A percentile compares a stretch with the other conserved stretches of the same genome.
These are phyloP conservation scores for Trichoplax adhaerens DNA, from an alignment of 37 sponge, comb jelly and placozoan species.

Conservation along the genomic window DNA sequence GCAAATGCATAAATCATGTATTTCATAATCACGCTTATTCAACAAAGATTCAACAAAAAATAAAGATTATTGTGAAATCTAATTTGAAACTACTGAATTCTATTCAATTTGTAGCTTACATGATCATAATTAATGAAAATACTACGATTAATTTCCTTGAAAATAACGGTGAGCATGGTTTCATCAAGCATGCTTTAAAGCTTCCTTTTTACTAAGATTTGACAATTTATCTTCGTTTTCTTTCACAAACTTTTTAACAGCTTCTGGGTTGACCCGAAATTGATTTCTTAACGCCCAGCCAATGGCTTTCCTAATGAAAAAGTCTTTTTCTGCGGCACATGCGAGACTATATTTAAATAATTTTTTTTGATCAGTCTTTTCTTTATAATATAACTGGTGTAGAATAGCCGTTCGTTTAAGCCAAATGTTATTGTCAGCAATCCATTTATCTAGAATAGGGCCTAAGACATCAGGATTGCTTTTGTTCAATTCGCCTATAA, in stretches of 20 bases:
- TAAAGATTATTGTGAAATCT: too few relatives aligned
- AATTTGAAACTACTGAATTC: too few relatives aligned
- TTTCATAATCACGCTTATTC: too few relatives aligned
- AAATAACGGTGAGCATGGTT: neutral
- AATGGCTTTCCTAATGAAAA: slow-evolving; percentile 63
- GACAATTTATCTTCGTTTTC: slow-evolving; percentile 23
- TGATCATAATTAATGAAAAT: too few relatives aligned
- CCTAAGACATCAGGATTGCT: slow-evolving; percentile 10
- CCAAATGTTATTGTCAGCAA: slow-evolving; percentile 38
- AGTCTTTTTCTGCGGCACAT: slow-evolving; percentile 32
- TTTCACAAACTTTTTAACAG: slow-evolving; percentile 41
- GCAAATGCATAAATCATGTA: too few relatives aligned
- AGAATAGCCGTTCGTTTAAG: slow-evolving; percentile 40
- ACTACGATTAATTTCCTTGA: neutral
- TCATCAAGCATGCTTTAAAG: slow-evolving; percentile 24
- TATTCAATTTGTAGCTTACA: too few relatives aligned
- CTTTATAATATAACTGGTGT: slow-evolving; percentile 40
- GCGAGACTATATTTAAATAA: slow-evolving; percentile 37
- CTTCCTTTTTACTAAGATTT: slow-evolving; percentile 30
- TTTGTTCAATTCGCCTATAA: slow-evolving; percentile 38
- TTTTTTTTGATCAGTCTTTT: slow-evolving; percentile 16
- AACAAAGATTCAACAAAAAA: too few relatives aligned
- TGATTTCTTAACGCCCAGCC: slow-evolving; percentile 59
- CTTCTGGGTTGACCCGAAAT: slow-evolving; percentile 9
- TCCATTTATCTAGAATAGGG: slow-evolving; percentile 39